Conservation (phyloP, 2,797 vertebrate species). For the Enteromius trimaculatus region DNA sequence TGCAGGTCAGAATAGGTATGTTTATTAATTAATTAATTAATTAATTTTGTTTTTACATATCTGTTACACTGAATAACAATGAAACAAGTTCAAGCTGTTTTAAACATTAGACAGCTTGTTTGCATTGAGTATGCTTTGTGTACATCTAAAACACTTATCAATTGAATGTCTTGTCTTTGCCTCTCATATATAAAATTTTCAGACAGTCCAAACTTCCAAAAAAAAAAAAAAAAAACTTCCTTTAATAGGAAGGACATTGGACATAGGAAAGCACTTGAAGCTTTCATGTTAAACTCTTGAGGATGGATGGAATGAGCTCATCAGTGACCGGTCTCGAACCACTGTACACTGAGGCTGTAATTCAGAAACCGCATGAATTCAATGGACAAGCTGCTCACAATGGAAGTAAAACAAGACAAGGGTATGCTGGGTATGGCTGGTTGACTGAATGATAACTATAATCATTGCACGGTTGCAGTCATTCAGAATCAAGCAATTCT, state of each 20-base stretch:
- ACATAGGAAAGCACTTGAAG: neutral
- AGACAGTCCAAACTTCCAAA: too few relatives aligned
- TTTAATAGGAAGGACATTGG: neutral
- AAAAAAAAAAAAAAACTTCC: too few relatives aligned
- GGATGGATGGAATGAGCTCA: neutral
- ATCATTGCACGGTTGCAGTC: neutral
- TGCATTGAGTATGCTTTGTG: too few relatives aligned
- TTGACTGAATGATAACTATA: neutral
- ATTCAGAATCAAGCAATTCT: neutral
- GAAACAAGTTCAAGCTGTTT: too few relatives aligned
- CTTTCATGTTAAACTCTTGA: neutral
- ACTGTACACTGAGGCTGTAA: neutral
- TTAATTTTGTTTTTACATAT: too few relatives aligned
- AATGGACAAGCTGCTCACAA: neutral
- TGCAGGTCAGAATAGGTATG: too few relatives aligned
- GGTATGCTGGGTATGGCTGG: neutral
- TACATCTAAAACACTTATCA: too few relatives aligned
- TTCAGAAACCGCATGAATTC: neutral
- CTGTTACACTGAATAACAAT: too few relatives aligned
- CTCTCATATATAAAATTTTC: too few relatives aligned
- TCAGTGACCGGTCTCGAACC: neutral
- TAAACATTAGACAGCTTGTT: too few relatives aligned
- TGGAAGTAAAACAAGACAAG: neutral
- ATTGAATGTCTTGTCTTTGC: too few relatives aligned
- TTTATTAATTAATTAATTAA: too few relatives aligned